Base-by-base conservation (phyloP, 2,797 vertebrate genomes). In the Sebastes hubbsi region DNA sequence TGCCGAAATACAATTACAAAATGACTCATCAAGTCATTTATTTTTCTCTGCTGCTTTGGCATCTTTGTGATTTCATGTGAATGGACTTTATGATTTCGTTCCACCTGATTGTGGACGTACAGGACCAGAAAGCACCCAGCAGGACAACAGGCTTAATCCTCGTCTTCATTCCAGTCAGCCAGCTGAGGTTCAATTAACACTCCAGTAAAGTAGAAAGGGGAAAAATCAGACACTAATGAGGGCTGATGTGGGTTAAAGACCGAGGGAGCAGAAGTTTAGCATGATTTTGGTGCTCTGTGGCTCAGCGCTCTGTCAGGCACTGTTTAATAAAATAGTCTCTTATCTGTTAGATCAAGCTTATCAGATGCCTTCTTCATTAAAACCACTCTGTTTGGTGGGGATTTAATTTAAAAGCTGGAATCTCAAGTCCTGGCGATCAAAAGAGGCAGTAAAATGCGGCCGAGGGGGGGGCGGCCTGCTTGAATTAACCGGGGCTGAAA, bases 401-500 rank as follows among this genome's bases (percentile, higher is more conserved):
- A 79, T 91, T 91, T 88, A 77, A 93, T 89, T 91, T 72, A 87
- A 75, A 87, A 84, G 82, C 75, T 29, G 75, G 84, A 87, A 86
- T 88, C 85, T 87, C 65, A 42, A 82, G 81, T 70, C 67, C 70
- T 20, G 64, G 20, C 25, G 86, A 94, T 94, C 88, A 92, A 91
- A 90, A 87, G 81, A 61, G 2, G 72, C 49, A 78, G 82, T 87
- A 79, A 90, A 91, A 88, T 74, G 80, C 63, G 83, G 29, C 49
- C 1, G 59, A 16, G 11, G 62, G 59, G 88, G 86, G 83, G 67
- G 3, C 30, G 71, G 78, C 49, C 63, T 27, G 86, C 82, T 86
- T 91, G 90, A 89, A 92, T 90, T 88, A 91, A 92, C 78, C 71
- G 30, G 82, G 58, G 69, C 91, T 92, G 91, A 91, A 89, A 92